These are phyloP conservation scores for Chlamydotis undulata DNA, from an alignment of 2,113 vertebrate genomes.

Conservation along the genomic window DNA sequence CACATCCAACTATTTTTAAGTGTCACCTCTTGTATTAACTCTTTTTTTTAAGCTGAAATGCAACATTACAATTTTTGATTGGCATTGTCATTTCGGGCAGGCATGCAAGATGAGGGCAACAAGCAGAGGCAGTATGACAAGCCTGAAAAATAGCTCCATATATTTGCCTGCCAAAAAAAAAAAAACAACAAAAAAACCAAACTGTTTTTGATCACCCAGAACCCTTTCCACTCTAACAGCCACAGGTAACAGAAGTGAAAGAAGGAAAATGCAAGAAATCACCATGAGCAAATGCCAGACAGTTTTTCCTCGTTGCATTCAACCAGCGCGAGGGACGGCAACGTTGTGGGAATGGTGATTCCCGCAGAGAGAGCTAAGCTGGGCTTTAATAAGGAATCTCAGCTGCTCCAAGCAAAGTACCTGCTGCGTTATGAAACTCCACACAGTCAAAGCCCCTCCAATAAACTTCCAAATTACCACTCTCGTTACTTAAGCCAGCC, in stretches of 20 bases:
- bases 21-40: not conserved
- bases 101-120: not conserved
- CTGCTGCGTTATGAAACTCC: not conserved
- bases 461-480: no score
- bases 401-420: not conserved
- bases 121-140: not conserved
- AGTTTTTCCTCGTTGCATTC: not conserved
- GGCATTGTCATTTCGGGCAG: not conserved
- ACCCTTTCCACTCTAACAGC: not conserved
- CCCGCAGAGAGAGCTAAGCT: not conserved
- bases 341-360: accelerated
- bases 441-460: not conserved
- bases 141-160: not conserved
- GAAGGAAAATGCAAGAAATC: not conserved
- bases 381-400: not conserved
- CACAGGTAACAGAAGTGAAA: not conserved
- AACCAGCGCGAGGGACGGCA: not conserved
- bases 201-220: not conserved
- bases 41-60: not conserved
- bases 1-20: not conserved
- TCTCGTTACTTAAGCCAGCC: not conserved
- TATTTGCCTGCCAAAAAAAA: not conserved
- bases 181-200: not conserved
- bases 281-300: not conserved
- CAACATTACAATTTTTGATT: not conserved